phyloP scores from a whole-genome alignment of 1,140 invertebrate genomes.

The Drosophila pseudoobscura region DNA sequence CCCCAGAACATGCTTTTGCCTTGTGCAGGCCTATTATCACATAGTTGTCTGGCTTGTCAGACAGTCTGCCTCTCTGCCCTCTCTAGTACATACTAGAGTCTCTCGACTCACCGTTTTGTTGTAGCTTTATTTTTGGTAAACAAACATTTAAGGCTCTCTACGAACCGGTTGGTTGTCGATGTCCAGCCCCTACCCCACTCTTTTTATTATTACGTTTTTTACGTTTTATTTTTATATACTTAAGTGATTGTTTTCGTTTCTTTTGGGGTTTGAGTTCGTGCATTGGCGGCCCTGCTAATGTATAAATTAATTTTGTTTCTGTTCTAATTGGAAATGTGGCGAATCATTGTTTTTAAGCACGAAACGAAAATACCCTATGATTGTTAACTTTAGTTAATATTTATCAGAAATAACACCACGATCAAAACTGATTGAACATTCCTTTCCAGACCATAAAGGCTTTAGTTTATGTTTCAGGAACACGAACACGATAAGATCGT shows the following conservation, averaged over 20 bases:
- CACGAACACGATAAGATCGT: too few species aligned
- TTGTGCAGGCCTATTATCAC: slow-evolving; percentile 27
- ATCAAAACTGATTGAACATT: not conserved
- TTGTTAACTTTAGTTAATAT: not conserved
- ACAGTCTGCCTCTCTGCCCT: slow-evolving; percentile 2
- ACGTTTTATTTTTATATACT: slow-evolving; percentile 24
- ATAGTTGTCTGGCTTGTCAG: slow-evolving; percentile 33
- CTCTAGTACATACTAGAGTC: not conserved
- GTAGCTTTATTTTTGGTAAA: slow-evolving; percentile 59
- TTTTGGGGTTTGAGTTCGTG: slow-evolving; percentile 11
- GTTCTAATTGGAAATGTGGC: slow-evolving; percentile 31
- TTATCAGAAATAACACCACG: too few species aligned
- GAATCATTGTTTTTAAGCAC: slow-evolving; percentile 1
- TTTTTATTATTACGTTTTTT: slow-evolving; percentile 22
- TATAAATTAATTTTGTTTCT: slow-evolving; percentile 23
- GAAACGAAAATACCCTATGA: slow-evolving; percentile 1
- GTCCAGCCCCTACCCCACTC: slow-evolving; percentile 13
- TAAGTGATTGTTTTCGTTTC: slow-evolving; percentile 33
- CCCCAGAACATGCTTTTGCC: slow-evolving; percentile 36
- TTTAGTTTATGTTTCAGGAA: too few species aligned
- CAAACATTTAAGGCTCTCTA: slow-evolving; percentile 45
- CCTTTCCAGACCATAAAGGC: too few species aligned
- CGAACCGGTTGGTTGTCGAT: slow-evolving; percentile 46
- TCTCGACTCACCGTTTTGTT: slow-evolving; percentile 6
- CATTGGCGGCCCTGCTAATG: slow-evolving; percentile 37